phyloP scores from a whole-genome alignment of 2,113 vertebrate species.

The Epinephelus moara region DNA sequence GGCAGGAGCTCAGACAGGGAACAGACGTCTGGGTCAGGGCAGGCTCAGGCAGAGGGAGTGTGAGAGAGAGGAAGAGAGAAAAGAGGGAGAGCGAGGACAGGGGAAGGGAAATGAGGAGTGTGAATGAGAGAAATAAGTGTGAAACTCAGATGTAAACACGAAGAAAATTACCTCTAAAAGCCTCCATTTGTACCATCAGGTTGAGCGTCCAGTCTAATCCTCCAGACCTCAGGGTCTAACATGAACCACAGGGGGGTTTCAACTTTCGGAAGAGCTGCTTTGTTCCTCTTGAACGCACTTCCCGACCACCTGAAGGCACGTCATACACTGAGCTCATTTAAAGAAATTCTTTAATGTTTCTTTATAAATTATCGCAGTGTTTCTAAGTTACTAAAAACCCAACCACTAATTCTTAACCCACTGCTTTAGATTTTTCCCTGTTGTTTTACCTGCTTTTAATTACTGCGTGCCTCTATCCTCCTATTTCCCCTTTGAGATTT shows the following conservation, averaged over 20 bases:
- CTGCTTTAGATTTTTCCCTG: slow-evolving; percentile 1
- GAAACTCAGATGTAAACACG: slow-evolving; percentile 15
- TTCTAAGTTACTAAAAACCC: slow-evolving; percentile 8
- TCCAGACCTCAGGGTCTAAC: slow-evolving; percentile 13
- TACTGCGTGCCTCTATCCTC: slow-evolving; percentile 20
- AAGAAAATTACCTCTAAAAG: slow-evolving; percentile 9
- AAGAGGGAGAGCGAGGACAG: slow-evolving; percentile 6
- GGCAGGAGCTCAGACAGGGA: slow-evolving; percentile 74
- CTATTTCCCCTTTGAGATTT: slow-evolving; percentile 43
- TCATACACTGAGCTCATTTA: background rate
- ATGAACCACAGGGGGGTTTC: slow-evolving; percentile 11
- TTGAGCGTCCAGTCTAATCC: background rate
- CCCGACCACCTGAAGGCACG: slow-evolving; percentile 12
- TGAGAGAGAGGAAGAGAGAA: slow-evolving; percentile 1
- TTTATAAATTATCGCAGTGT: slow-evolving; percentile 2
- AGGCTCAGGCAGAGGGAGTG: slow-evolving; percentile 58
- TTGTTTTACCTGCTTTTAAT: slow-evolving; percentile 63
- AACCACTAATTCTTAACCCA: slow-evolving; percentile 8
- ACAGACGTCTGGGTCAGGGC: slow-evolving; percentile 78
- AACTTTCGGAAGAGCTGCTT: slow-evolving; percentile 23
- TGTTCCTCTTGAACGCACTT: slow-evolving; percentile 11
- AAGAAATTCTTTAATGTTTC: background rate
- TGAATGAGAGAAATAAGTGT: slow-evolving; percentile 31
- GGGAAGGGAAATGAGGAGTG: slow-evolving; percentile 12
- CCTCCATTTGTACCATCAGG: slow-evolving; percentile 1